Conservation (phyloP, 37 sponge, comb jelly and placozoan genomes). For the Petrosia ficiformis region DNA sequence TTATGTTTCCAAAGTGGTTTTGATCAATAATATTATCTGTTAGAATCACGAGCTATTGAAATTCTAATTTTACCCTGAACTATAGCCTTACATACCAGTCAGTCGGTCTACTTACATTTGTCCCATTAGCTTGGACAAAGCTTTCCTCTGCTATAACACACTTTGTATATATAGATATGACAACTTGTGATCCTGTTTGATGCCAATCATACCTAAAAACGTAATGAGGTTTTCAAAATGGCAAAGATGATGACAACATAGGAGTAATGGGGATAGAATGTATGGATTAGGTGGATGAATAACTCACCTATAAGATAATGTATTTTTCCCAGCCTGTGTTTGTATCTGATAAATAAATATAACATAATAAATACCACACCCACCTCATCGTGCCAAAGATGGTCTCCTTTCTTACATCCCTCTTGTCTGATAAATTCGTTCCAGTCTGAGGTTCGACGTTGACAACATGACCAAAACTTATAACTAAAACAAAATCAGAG, state of each 20-base stretch:
- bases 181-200: conserved; percentile 68
- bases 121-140: conserved; percentile 69
- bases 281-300: not conserved
- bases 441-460: conserved; percentile 80
- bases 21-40: too few species aligned
- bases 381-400: conserved; percentile 60
- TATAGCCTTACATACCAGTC: too few species aligned
- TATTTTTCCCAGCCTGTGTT: too few species aligned
- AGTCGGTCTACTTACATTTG: conserved; percentile 42
- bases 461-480: conserved; percentile 95
- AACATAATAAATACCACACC: not conserved
- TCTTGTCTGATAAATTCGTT: conserved; percentile 87
- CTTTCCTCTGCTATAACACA: conserved; percentile 66
- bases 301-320: not conserved
- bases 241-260: not conserved
- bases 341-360: too few species aligned
- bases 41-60: too few species aligned
- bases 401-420: conserved; percentile 82
- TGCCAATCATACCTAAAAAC: conserved; percentile 77
- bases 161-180: conserved; percentile 81
- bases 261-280: not conserved
- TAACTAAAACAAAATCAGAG: conserved; percentile 40
- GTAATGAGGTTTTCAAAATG: not conserved
- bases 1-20: too few species aligned
- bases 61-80: too few species aligned